Conservation (phyloP, 2,797 vertebrate genomes). For the Etheostoma perlongum region DNA sequence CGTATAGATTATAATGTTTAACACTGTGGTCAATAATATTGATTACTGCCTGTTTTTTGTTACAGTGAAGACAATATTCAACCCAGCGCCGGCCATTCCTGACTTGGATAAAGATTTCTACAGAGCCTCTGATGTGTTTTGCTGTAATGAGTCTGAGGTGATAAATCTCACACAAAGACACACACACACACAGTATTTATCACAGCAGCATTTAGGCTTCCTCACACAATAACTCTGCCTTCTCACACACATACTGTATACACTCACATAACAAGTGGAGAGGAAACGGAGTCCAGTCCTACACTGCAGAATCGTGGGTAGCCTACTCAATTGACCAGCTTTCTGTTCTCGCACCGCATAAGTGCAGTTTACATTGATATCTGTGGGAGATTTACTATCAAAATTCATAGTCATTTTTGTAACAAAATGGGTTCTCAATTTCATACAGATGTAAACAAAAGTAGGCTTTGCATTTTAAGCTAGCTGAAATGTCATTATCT, state of each 20-base stretch:
- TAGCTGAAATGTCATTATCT: neutral
- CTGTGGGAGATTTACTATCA: neutral
- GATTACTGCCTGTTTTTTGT: slow-evolving; percentile 41
- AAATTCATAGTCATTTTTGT: neutral
- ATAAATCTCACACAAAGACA: slow-evolving; percentile 48
- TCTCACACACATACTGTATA: slow-evolving; percentile 26
- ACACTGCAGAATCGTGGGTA: neutral
- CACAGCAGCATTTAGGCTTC: slow-evolving; percentile 40
- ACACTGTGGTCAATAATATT: slow-evolving; percentile 17
- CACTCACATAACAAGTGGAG: slow-evolving; percentile 18
- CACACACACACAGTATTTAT: slow-evolving; percentile 40
- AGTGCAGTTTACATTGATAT: neutral
- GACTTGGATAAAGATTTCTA: slow-evolving; percentile 93
- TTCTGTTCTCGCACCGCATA: neutral
- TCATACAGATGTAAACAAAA: neutral
- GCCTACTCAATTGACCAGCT: neutral
- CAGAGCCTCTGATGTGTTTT: slow-evolving; percentile 91
- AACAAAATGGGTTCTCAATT: neutral
- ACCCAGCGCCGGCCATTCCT: slow-evolving; percentile 92
- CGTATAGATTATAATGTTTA: slow-evolving; percentile 24
- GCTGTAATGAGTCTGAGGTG: slow-evolving; percentile 99
- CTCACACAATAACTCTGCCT: slow-evolving; percentile 36
- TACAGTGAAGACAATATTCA: slow-evolving; percentile 96
- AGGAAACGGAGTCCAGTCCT: slow-evolving; percentile 27
- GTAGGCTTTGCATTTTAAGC: neutral